Evolutionary conservation across 2,113 vertebrate genomes (phyloP).

Genomic region (Cynocephalus volans): DNA sequence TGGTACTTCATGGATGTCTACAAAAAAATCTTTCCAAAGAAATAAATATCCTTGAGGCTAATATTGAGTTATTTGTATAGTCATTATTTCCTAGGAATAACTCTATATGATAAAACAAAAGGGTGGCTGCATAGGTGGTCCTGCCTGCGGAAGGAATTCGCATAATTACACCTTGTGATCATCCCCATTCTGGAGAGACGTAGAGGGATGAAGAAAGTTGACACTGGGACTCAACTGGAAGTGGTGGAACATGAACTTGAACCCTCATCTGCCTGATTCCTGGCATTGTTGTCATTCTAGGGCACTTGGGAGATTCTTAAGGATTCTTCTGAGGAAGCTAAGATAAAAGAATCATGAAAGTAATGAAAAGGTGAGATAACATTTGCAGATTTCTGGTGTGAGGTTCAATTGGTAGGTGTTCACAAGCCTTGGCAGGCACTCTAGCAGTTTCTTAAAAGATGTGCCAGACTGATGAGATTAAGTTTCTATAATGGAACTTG

Average conservation of each 20-base stretch:
- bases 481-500: background rate
- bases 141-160: fast-evolving
- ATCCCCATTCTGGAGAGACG: fast-evolving
- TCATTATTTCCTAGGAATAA: background rate
- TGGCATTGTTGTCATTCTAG: background rate
- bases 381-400: conserved; percentile 54
- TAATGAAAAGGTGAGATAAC: conserved; percentile 78
- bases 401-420: conserved; percentile 72
- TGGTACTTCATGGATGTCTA: fast-evolving
- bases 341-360: conserved; percentile 67
- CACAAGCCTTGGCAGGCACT: conserved; percentile 61
- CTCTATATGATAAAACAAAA: too few relatives aligned
- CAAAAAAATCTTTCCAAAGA: background rate
- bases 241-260: fast-evolving
- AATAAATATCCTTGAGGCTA: background rate
- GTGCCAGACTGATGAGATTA: background rate
- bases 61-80: background rate
- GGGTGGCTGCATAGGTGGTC: fast-evolving
- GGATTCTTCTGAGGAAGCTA: conserved; percentile 71
- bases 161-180: fast-evolving
- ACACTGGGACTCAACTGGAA: too few relatives aligned
- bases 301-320: conserved; percentile 62
- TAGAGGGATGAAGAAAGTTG: too few relatives aligned
- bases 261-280: background rate
- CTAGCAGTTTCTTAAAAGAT: background rate